These are phyloP conservation scores for Lissonota sp. DNA, from an alignment of 2,888 invertebrate species.

Conservation along the genomic window DNA sequence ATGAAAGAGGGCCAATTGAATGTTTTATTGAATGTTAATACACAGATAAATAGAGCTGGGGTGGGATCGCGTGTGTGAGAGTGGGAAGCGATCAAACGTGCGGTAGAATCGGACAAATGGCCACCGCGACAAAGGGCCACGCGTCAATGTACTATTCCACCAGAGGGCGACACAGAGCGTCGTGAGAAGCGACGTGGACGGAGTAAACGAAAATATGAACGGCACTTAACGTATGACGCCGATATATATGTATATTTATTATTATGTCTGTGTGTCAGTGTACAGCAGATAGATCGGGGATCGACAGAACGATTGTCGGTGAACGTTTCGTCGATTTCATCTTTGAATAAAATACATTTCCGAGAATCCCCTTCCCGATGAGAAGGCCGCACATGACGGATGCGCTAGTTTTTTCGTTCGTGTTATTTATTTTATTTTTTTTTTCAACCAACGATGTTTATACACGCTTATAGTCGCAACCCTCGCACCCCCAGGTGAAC, in stretches of 20 bases:
- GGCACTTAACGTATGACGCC: background rate
- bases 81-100: background rate
- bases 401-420: background rate
- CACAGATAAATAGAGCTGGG: background rate
- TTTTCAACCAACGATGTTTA: slow-evolving; percentile 20
- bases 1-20: slow-evolving; percentile 54
- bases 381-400: background rate
- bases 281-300: slow-evolving; percentile 34
- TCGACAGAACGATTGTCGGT: slow-evolving; percentile 46
- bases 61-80: background rate
- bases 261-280: background rate
- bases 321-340: slow-evolving; percentile 52
- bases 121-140: slow-evolving; percentile 14
- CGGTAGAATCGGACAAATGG: slow-evolving; percentile 30
- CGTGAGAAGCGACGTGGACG: slow-evolving; percentile 13
- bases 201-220: slow-evolving; percentile 9
- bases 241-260: background rate
- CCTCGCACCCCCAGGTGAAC: background rate
- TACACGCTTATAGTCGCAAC: background rate
- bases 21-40: slow-evolving; percentile 57
- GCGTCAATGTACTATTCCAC: slow-evolving; percentile 12
- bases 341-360: slow-evolving; percentile 50
- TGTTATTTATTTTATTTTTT: slow-evolving; percentile 22
- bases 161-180: background rate
- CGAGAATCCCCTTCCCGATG: background rate